Evolutionary conservation across 2,113 vertebrate species (phyloP), one percentile per base, ranked within the genome.

Genomic region (Ceyx melanurus): DNA sequence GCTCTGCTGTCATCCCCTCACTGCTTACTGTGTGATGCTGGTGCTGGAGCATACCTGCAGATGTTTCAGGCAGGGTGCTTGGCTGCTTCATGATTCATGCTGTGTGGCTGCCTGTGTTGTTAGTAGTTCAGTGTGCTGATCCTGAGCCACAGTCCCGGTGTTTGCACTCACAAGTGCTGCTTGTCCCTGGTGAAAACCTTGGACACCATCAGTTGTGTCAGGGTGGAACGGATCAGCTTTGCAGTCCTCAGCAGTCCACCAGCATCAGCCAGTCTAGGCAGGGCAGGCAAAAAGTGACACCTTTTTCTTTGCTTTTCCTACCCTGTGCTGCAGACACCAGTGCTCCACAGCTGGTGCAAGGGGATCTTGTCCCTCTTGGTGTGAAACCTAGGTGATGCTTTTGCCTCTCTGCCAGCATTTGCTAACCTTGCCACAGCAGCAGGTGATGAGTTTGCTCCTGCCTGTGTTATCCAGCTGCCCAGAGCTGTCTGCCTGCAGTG

Each of bases 21-120:
- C 67, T 31, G 45, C 26, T 23, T 11, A 19, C 6, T 3, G 2
- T 2, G 0, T 1, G 43, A 3, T 46, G 65, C 33, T 2, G 2
- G 43, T 15, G 43, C 58, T 48, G 61, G 40, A 33, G 29, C 56
- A 42, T 48, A 23, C 51, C 87, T 56, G 43, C 58, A 54, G 33
- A 28, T 4, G 1, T 8, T 31, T 13, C 48, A 50, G 78, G 66
- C 51, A 66, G 57, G 61, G 37, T 21, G 33, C 86, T 82, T 6
- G 54, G 53, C 90, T 46, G 48, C 15, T 18, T 35, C 60, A 5
- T 0, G 0, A 29, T 16, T n/a, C 6, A 1, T 25, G 62, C 57
- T 70, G 40, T 2, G 2, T 10, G 21, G 66, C 48, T 76, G 77
- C 29, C 51, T 11, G 19, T 14, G 13, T 3, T 33, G n/a, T 3